A percentile compares a stretch with the other conserved stretches of the same genome.
Conservation (phyloP, 2,888 invertebrate genomes). For the Oscheius sp. region DNA sequence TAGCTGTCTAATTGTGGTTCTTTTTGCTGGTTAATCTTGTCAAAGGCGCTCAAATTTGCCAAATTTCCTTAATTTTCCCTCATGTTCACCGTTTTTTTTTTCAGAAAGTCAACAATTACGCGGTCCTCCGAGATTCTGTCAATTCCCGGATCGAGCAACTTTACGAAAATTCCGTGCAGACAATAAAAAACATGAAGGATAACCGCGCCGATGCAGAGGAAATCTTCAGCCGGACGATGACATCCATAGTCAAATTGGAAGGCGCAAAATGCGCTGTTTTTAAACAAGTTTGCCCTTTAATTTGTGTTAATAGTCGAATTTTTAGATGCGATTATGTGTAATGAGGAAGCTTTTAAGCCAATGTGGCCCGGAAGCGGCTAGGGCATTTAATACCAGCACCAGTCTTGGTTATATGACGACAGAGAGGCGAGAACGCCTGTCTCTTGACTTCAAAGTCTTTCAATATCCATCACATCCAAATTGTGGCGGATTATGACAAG, state of each 20-base stretch:
- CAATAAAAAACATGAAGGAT: conserved; percentile 41
- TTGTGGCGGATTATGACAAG: conserved; percentile 24
- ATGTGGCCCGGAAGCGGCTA: conserved; percentile 49
- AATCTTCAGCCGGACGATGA: conserved; percentile 16
- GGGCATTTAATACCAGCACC: conserved; percentile 51
- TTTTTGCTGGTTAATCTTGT: too few species aligned
- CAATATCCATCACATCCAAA: conserved; percentile 49
- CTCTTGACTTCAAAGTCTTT: conserved; percentile 56
- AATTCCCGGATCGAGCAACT: conserved; percentile 48
- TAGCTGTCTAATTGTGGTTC: too few species aligned
- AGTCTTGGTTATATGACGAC: conserved; percentile 52
- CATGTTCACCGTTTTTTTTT: neutral
- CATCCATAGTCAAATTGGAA: conserved; percentile 24
- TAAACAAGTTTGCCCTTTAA: neutral
- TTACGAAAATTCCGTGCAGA: conserved; percentile 49
- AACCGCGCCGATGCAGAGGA: conserved; percentile 23
- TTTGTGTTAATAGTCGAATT: neutral
- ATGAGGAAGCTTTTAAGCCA: conserved; percentile 40
- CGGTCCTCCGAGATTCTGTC: conserved; percentile 41
- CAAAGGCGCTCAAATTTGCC: conserved; percentile 87
- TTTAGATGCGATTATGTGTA: conserved; percentile 53
- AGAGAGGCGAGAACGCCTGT: conserved; percentile 53
- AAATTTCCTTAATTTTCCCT: conserved; percentile 83
- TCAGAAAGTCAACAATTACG: conserved; percentile 23
- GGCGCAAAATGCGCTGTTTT: conserved; percentile 33